Conservation (phyloP, 2,113 vertebrate genomes). For the Xenotilapia caudafasciata region DNA sequence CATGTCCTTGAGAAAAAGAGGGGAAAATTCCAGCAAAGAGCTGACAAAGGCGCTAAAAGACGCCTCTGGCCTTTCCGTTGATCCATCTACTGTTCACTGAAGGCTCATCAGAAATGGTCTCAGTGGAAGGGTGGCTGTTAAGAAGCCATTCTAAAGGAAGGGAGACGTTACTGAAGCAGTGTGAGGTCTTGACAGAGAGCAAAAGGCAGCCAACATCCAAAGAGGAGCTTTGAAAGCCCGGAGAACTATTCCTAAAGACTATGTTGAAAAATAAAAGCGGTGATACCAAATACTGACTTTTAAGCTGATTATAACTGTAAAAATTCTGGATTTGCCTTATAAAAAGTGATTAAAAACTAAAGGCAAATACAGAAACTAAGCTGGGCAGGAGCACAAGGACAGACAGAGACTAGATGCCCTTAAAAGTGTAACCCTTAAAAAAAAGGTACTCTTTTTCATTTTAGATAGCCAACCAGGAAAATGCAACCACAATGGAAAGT, state of each 20-base stretch:
- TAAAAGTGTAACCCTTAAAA: not conserved
- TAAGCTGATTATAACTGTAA: not conserved
- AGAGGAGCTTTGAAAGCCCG: not conserved
- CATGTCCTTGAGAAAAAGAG: not conserved
- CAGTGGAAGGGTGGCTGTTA: accelerated
- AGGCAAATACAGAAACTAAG: not conserved
- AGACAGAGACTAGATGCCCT: not conserved
- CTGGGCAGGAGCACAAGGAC: not conserved
- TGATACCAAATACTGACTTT: not conserved
- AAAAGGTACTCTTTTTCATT: not conserved
- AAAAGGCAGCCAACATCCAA: not conserved
- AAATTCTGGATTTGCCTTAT: not conserved
- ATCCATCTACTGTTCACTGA: not conserved
- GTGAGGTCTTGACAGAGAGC: not conserved
- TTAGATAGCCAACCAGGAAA: not conserved
- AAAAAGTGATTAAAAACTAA: not conserved
- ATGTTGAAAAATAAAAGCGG: not conserved
- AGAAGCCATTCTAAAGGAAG: not conserved
- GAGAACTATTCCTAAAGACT: not conserved
- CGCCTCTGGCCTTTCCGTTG: not conserved
- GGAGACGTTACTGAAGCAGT: not conserved
- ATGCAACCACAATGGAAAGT: not conserved
- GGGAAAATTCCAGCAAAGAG: accelerated
- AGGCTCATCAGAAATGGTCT: not conserved
- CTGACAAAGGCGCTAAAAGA: not conserved